Base-by-base conservation (phyloP, 2,888 invertebrate species). In the Trimorus sp. region DNA sequence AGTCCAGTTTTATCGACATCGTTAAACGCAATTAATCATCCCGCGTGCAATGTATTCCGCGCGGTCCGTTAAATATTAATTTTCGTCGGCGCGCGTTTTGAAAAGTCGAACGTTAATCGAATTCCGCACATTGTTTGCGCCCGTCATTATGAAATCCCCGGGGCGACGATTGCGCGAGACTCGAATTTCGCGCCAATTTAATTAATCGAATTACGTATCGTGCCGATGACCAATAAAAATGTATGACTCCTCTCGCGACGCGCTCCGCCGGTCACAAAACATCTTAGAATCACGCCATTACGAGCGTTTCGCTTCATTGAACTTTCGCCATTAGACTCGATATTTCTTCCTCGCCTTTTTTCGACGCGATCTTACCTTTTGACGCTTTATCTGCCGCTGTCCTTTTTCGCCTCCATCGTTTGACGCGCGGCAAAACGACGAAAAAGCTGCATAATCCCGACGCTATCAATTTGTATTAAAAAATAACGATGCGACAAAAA, bases 201-300 rank as follows among this genome's bases (percentile, higher is more conserved):
- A 58, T 74, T 74, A 65, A 74, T 74, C 38, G 63, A 45, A 63
- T 73, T 65, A 65, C 65, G 36, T 16, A 8, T 16, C 51, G 45
- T 58, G 8, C 26, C 49, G 48, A 74, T 58, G 74, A 12, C 60
- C 75, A 63, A 66, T 60, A 68, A 59, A 66, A 75, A 75, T 68
- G 53, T 75, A 68, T 75, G 49, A 38, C 56, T 14, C 38, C 51
- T 48, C 65, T 74, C n/a, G 49, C 45, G 9, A 26, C 48, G 26
- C 51, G 73, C 59, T 63, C 38, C 48, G 16, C 4, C 40, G 51
- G 40, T 66, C 66, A 66, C 75, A 62, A 76, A 76, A 76, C 62
- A 76, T 76, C 76, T 76, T 62, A 60, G 54, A 68, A 76, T 68
- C 76, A 68, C 62, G 54, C 53, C 45, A 54, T 76, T 68, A 68